Evolutionary conservation across 2,113 vertebrate species (phyloP).

Genomic region (Elachura formosa): DNA sequence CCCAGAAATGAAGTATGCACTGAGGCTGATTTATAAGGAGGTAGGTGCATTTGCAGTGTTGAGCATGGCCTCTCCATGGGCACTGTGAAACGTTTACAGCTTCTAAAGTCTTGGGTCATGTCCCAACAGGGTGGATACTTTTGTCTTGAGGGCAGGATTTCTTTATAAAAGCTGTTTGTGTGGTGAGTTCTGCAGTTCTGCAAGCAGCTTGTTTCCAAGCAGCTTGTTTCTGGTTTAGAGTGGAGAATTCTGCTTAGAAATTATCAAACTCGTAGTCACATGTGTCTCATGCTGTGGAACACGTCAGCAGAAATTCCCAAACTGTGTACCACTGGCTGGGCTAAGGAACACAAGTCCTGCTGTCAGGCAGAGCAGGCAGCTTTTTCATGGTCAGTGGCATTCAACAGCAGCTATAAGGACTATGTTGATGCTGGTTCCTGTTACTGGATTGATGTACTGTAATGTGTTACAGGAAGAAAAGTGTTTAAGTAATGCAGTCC

Average conservation of each 20-base stretch:
- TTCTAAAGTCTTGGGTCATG: not conserved
- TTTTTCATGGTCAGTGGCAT: not conserved
- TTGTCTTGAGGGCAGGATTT: not conserved
- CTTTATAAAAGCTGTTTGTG: not conserved
- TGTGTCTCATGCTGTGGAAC: not conserved
- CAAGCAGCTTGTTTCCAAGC: not conserved
- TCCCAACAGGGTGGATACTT: not conserved
- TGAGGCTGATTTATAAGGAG: slow-evolving; percentile 74
- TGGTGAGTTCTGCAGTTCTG: not conserved
- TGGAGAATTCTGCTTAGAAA: not conserved
- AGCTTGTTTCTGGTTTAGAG: not conserved
- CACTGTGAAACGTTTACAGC: not conserved
- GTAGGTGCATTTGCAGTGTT: not conserved
- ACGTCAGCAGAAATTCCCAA: not conserved
- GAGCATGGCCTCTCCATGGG: not conserved
- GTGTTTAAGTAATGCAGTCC: not conserved
- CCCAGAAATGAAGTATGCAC: slow-evolving; percentile 72
- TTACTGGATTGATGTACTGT: not conserved
- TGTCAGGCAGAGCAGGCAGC: not conserved
- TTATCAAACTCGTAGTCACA: rapidly evolving
- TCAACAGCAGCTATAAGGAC: not conserved
- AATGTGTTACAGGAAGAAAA: not conserved
- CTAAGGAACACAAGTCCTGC: not conserved
- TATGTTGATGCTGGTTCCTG: not conserved
- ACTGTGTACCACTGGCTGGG: not conserved